A percentile compares a stretch with the other conserved stretches of the same genome.
Evolutionary conservation across 2,888 invertebrate genomes (phyloP).

Genomic region (Drosophila formosana): DNA sequence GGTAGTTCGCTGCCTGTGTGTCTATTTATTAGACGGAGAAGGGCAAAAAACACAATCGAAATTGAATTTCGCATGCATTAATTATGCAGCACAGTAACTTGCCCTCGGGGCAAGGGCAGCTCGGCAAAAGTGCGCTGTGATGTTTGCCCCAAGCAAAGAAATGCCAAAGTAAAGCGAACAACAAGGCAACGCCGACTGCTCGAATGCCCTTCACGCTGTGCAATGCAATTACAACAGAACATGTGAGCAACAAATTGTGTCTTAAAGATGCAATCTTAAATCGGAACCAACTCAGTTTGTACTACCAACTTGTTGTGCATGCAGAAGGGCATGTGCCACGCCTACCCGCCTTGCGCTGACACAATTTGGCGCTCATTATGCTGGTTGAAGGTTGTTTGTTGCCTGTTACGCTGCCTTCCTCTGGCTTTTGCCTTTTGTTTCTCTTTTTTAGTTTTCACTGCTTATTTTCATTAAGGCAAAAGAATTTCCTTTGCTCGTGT

Average conservation of each 20-base stretch:
- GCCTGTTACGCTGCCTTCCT: conserved; percentile 16
- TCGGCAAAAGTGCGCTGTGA: not conserved
- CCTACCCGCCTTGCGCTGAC: conserved; percentile 51
- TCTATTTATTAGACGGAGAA: conserved; percentile 19
- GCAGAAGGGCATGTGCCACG: not conserved
- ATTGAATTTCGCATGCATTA: conserved; percentile 60
- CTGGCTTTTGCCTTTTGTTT: conserved; percentile 13
- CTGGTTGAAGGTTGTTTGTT: conserved; percentile 64
- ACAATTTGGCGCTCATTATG: conserved; percentile 76
- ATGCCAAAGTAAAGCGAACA: conserved; percentile 4
- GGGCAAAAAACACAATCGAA: conserved; percentile 26
- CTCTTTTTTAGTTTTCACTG: conserved; percentile 22
- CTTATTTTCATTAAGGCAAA: conserved; percentile 44
- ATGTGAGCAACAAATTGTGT: not conserved
- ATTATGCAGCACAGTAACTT: conserved; percentile 51
- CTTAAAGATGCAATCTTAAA: not conserved
- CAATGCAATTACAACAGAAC: not conserved
- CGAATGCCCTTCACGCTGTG: not conserved
- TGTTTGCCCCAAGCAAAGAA: conserved; percentile 25
- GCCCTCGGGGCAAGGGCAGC: conserved; percentile 8
- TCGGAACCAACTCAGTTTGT: not conserved
- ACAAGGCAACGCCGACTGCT: not conserved
- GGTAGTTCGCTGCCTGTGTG: not conserved
- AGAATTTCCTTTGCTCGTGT: conserved; percentile 31
- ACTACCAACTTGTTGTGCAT: too few species aligned